Evolutionary conservation across 1,140 invertebrate genomes (phyloP), one percentile per base, ranked within the genome.

Genomic region (Ostrea denselamellosa): DNA sequence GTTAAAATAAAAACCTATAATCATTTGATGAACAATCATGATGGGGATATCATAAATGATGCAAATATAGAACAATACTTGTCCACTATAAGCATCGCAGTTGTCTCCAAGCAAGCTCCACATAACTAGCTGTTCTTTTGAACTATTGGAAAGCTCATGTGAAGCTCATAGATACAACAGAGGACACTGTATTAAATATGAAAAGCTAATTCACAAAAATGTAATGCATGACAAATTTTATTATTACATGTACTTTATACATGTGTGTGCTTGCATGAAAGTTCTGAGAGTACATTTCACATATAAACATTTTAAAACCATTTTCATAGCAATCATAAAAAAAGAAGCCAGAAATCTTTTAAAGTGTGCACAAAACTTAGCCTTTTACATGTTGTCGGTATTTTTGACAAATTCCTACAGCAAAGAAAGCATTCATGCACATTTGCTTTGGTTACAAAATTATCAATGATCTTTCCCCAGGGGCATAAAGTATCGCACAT

Each of bases 31-130:
- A 22, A 77, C 68, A 34, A 25, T 28, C 14, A 77, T 34, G 17
- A 77, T 77, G 9, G 68, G 68, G 68, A 34, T 77, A 77, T 34
- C 28, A 25, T 77, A 44, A 44, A 28, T 28, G 68, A 44, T 25
- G 14, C 28, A 25, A 28, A 77, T 62, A 62, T n/a, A 62, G 5
- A 77, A 77, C 65, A 28, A 25, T 77, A 77, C 28, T 34, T 77
- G 22, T 77, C 68, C 22, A 77, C 68, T 34, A 12, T 28, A 77
- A 77, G 68, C 68, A 62, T 62, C 58, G n/a, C 58, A 62, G 58
- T 77, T 77, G 22, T 28, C 25, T 77, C 12, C 22, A 77, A 77
- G 68, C 68, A 77, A 77, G 68, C 68, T 77, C 68, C 68, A 77
- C 8, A 4, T 28, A n/a, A 22, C 68, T 77, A 77, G 68, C 68